Base-by-base conservation (phyloP, 92 coral and sea anemone species). In the Galaxea fascicularis region DNA sequence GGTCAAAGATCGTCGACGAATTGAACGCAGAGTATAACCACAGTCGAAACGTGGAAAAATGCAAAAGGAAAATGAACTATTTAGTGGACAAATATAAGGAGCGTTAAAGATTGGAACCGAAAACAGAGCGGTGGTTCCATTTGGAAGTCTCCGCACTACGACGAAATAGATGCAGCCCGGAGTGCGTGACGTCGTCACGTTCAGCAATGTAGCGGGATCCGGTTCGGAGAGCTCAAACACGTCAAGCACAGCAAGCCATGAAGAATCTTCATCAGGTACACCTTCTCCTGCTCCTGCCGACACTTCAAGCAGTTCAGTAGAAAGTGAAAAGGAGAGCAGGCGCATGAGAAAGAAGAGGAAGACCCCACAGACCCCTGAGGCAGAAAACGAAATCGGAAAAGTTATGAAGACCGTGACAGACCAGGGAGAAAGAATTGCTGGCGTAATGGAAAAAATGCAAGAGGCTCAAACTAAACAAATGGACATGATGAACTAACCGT, bases 91-190 rank as follows among this genome's bases (percentile, higher is more conserved):
- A 64, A 16, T 90, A 85, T 65, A 90, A 85, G 59, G 90, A 85
- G 30, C 63, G 78, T n/a, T 59, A 67, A 85, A 65, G 89, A 85
- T 67, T 89, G 93, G 93, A 89, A 86, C 80, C 39, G 85, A 57
- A 90, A 80, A 46, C 90, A 90, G 65, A 79, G 88, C 39, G 91
- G 93, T 62, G 88, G 93, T 27, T 54, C 68, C 29, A 24, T 79
- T 58, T 77, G 93, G 86, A 79, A 79, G 70, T 82, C 82, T 68
- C 88, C 86, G 24, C 78, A 64, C 81, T 86, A 86, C 68, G 88
- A 81, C 82, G 88, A 90, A 66, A 90, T 85, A 4, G 83, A 90
- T 77, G 67, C 69, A 21, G 47, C 64, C 86, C 1, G 93, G 93
- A 29, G 70, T 46, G 57, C 69, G 90, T 21, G 90, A 87, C 76